Percentiles rank a stretch among this genome's conserved stretches.
phyloP scores from a whole-genome alignment of 2,797 vertebrate genomes.

The Centroberyx gerrardi region DNA sequence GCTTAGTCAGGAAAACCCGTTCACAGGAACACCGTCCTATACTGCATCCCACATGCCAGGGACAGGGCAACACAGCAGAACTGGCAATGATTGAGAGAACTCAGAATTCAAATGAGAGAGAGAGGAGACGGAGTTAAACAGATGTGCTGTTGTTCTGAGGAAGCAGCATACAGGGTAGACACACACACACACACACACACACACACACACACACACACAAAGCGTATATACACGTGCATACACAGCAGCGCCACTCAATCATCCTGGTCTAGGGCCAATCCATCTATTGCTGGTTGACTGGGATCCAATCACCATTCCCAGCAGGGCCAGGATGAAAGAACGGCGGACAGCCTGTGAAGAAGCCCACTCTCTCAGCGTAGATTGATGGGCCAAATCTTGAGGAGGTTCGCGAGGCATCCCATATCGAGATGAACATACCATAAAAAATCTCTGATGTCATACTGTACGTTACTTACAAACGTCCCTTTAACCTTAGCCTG shows the following conservation, averaged over 20 bases:
- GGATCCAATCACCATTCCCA: conserved; percentile 84
- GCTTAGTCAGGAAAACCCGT: conserved; percentile 64
- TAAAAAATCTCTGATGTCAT: conserved; percentile 54
- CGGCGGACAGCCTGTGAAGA: conserved; percentile 76
- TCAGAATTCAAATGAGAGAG: conserved; percentile 73
- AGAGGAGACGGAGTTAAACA: conserved; percentile 75
- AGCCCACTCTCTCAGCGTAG: conserved; percentile 60
- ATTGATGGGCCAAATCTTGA: conserved; percentile 77
- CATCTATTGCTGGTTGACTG: conserved; percentile 81
- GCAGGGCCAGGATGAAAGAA: conserved; percentile 78
- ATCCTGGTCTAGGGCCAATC: conserved; percentile 73
- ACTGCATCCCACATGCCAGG: conserved; percentile 37
- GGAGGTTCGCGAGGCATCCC: conserved; percentile 68
- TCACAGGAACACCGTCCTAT: conserved; percentile 50
- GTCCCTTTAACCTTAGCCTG: conserved; percentile 23
- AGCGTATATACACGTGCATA: conserved; percentile 60
- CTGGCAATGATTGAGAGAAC: conserved; percentile 71
- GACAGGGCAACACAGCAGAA: conserved; percentile 36
- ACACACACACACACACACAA: conserved; percentile 51
- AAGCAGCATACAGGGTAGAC: conserved; percentile 42
- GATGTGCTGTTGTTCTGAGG: conserved; percentile 72
- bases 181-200: conserved; percentile 31
- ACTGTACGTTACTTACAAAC: conserved; percentile 25
- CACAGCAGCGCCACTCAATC: conserved; percentile 73
- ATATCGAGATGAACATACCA: conserved; percentile 59